A percentile compares a stretch with the other conserved stretches of the same genome.
Evolutionary conservation across 2,113 vertebrate species (phyloP).

Genomic region (Cichladusa arquata): DNA sequence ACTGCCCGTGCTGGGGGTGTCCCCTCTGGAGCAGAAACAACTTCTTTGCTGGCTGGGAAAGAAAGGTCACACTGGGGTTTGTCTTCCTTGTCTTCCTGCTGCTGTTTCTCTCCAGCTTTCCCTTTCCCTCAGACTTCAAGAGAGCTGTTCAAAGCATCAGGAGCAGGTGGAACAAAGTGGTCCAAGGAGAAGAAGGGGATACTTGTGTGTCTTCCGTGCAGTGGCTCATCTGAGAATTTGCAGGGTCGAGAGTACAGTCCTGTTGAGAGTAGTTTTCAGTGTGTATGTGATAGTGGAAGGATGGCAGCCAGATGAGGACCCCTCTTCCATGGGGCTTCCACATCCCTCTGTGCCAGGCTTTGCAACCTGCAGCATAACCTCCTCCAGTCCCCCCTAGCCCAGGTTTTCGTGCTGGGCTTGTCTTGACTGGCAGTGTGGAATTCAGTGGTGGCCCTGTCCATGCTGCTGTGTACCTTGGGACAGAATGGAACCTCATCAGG

Average conservation of each 20-base stretch:
- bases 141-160: neutral
- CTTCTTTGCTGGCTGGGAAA: neutral
- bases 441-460: neutral
- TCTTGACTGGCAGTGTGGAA: neutral
- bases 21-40: neutral
- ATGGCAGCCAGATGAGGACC: neutral
- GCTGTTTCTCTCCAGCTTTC: neutral
- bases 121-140: neutral
- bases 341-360: neutral
- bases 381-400: neutral
- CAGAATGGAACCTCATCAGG: neutral
- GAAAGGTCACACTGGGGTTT: neutral
- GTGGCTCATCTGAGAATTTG: neutral
- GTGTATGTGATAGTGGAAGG: neutral
- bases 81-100: neutral
- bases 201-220: neutral
- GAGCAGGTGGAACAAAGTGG: neutral
- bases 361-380: neutral
- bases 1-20: neutral
- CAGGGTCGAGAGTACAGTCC: neutral
- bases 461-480: neutral
- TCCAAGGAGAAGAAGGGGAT: neutral
- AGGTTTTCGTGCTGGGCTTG: neutral
- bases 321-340: neutral
- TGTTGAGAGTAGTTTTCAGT: neutral